Percentiles rank a stretch among this genome's conserved stretches.
phyloP scores from a whole-genome alignment of 2,113 vertebrate species.

The Dolichotis patagonum region DNA sequence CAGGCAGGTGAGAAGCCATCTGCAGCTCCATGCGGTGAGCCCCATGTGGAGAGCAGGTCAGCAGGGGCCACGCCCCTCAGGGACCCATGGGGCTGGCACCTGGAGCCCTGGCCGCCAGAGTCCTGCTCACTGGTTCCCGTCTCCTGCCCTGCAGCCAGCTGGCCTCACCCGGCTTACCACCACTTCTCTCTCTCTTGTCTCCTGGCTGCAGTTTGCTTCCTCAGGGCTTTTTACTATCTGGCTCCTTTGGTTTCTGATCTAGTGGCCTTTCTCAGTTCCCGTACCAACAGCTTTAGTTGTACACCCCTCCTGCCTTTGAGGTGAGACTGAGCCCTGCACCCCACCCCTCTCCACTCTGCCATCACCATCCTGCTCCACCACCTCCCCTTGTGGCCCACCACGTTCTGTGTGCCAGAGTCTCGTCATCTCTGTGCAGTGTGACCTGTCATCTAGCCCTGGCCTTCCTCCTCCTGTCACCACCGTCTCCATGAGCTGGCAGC shows the following conservation, averaged over 20 bases:
- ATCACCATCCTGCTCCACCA: neutral
- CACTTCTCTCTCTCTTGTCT: conserved; percentile 86
- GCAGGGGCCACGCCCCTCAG: neutral
- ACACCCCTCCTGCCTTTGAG: conserved; percentile 98
- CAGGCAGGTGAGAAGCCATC: neutral
- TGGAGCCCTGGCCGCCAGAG: neutral
- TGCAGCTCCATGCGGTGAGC: neutral
- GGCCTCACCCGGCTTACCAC: conserved; percentile 55
- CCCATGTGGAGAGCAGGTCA: neutral
- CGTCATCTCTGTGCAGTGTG: conserved; percentile 50
- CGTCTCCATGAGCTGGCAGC: neutral
- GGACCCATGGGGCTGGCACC: neutral
- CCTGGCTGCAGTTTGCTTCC: conserved; percentile 98
- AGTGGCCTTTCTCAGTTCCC: conserved; percentile 99
- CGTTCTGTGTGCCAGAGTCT: conserved; percentile 53
- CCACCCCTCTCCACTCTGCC: conserved; percentile 58
- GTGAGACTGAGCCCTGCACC: conserved; percentile 90
- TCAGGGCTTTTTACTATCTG: conserved; percentile 99
- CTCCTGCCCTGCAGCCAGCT: neutral
- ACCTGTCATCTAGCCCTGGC: neutral
- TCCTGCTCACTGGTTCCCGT: neutral
- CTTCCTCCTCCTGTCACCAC: neutral
- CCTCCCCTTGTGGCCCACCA: neutral
- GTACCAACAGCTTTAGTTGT: conserved; percentile 96
- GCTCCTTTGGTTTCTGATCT: conserved; percentile 99